phyloP scores from a whole-genome alignment of 2,888 invertebrate genomes.

The Aplocera efformata region DNA sequence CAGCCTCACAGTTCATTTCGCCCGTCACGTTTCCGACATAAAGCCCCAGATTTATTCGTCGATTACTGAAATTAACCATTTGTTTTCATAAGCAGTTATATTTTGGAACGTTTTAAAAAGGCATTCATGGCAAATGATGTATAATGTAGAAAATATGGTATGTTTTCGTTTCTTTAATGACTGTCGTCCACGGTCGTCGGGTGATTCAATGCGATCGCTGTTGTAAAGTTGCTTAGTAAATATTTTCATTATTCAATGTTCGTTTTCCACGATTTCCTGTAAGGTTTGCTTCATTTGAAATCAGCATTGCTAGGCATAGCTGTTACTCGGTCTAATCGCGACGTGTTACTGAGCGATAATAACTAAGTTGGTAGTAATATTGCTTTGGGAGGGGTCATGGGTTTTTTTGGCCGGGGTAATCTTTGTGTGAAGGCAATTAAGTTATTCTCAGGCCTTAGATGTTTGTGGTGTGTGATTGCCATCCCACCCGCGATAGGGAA shows the following conservation, averaged over 20 bases:
- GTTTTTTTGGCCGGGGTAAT: too few species aligned
- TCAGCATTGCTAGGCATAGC: neutral
- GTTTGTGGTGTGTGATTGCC: too few species aligned
- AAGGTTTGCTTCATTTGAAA: constrained; percentile 1
- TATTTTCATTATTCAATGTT: constrained; percentile 7
- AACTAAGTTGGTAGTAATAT: too few species aligned
- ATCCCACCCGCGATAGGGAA: too few species aligned
- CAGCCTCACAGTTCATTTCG: too few species aligned
- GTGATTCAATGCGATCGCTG: constrained; percentile 15
- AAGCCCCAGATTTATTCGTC: constrained; percentile 32
- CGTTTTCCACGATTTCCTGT: constrained; percentile 12
- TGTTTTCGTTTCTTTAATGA: constrained; percentile 6
- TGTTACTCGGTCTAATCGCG: too few species aligned
- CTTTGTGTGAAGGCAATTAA: too few species aligned
- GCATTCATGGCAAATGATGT: neutral
- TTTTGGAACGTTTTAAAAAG: constrained; percentile 7
- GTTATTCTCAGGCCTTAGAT: too few species aligned
- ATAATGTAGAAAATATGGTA: constrained; percentile 4
- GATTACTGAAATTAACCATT: constrained; percentile 34
- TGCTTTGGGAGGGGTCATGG: too few species aligned
- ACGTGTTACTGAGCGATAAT: too few species aligned
- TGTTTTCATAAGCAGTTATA: constrained; percentile 4
- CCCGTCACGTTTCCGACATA: constrained; percentile 50
- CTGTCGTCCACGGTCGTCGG: neutral
- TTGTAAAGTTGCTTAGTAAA: constrained; percentile 18